Evolutionary conservation across 1,140 invertebrate genomes (phyloP).

Genomic region (Mya arenaria): DNA sequence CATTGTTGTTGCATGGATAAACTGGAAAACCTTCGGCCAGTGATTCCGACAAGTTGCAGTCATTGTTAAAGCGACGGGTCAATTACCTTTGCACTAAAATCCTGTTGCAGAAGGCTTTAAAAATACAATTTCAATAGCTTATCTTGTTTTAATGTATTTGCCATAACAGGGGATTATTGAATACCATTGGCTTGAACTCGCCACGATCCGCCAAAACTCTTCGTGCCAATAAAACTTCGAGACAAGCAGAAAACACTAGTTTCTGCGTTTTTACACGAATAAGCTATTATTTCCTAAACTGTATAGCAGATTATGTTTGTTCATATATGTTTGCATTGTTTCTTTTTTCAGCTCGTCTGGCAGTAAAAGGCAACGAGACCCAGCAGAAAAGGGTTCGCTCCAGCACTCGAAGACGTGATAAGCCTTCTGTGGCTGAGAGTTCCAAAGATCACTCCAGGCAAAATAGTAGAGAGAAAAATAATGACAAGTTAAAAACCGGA

Average conservation of each 20-base stretch:
- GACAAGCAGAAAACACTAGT: too few relatives aligned
- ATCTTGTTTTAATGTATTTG: background rate
- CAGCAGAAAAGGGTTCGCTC: slow-evolving; percentile 19
- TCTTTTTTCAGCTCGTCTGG: slow-evolving; percentile 48
- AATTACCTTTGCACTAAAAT: too few relatives aligned
- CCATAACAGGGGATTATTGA: background rate
- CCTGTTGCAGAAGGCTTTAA: too few relatives aligned
- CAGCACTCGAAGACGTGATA: slow-evolving; percentile 9
- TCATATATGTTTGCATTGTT: background rate
- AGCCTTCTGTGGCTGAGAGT: background rate
- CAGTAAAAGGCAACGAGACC: slow-evolving; percentile 31
- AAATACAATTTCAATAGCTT: too few relatives aligned
- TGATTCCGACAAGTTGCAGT: too few relatives aligned
- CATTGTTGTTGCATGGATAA: background rate
- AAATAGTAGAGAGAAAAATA: slow-evolving; percentile 23
- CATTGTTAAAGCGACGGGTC: too few relatives aligned
- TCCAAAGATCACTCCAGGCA: background rate
- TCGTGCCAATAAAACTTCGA: too few relatives aligned
- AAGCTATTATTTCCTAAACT: background rate
- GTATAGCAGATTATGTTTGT: background rate
- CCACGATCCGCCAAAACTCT: too few relatives aligned
- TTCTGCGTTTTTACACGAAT: background rate
- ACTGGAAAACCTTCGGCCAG: too few relatives aligned
- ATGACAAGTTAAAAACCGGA: slow-evolving; percentile 14
- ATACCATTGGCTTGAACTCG: background rate